phyloP scores from a whole-genome alignment of 2,888 invertebrate species.

The Xiphydria camelus region DNA sequence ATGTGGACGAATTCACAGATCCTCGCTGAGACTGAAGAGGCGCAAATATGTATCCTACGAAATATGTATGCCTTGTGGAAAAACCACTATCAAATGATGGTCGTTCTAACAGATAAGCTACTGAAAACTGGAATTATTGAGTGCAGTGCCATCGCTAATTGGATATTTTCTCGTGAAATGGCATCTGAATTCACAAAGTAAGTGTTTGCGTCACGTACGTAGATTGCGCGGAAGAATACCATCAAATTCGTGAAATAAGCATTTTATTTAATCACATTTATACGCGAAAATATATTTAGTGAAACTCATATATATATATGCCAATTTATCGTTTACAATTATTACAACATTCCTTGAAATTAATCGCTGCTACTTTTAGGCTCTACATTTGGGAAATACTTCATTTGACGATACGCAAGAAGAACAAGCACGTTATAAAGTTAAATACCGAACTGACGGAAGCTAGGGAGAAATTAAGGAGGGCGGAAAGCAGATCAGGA shows the following conservation, averaged over 20 bases:
- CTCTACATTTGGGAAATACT: constrained; percentile 96
- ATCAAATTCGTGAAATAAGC: neutral
- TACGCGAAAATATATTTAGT: neutral
- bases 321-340: neutral
- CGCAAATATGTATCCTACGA: constrained; percentile 89
- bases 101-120: constrained; percentile 94
- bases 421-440: constrained; percentile 93
- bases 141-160: constrained; percentile 95
- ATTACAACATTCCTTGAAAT: neutral
- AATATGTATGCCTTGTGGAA: constrained; percentile 96
- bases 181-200: constrained; percentile 81
- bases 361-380: constrained; percentile 61
- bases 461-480: constrained; percentile 82
- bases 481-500: constrained; percentile 81
- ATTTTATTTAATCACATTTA: constrained; percentile 5
- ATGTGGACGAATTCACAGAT: constrained; percentile 68
- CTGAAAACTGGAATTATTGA: constrained; percentile 96
- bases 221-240: neutral
- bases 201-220: constrained; percentile 23
- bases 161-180: constrained; percentile 97
- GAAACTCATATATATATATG: neutral
- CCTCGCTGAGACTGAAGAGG: constrained; percentile 91
- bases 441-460: constrained; percentile 79
- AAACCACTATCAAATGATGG: constrained; percentile 95
- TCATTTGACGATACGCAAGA: constrained; percentile 93